Evolutionary conservation across 2,888 invertebrate genomes (phyloP), one percentile per base, ranked within the genome.

Genomic region (Malthinus seriepunctatus): DNA sequence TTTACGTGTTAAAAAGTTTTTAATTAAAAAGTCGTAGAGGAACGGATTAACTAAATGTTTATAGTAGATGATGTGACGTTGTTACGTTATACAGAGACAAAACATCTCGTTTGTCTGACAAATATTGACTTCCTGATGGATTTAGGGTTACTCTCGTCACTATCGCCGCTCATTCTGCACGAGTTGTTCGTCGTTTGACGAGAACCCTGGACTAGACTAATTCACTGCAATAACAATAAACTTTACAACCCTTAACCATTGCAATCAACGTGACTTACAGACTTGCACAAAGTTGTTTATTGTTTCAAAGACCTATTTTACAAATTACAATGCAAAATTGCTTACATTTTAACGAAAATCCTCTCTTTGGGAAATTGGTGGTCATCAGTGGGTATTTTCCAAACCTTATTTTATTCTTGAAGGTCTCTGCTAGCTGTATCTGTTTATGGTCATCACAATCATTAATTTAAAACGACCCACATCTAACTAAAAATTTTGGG

Each of bases 101-200:
- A 56, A 57, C 51, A 48, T 57, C 51, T 51, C 51, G 51, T 57
- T 57, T 57, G 57, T 57, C 52, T 47, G 44, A 48, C 42, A 52
- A 57, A 57, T 52, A 57, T 57, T 57, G 57, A 57, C 57, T 57
- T 57, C 51, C 51, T 51, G 57, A 52, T 57, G 57, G 57, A 57
- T 57, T 57, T 52, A 57, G 37, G 56, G 48, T 35, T 44, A 34
- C 11, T 56, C 51, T 47, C 50, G 56, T 51, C 51, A 39, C 56
- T 56, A 45, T 50, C 49, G 48, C 12, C 12, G 48, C 54, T 55
- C 49, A 50, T 56, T 56, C 44, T 45, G 50, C 35, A 10, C n/a
- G 32, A 34, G 38, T n/a, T 23, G 39, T n/a, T 8, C 32, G 50
- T 51, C 50, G 44, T 56, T 56, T 56, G 45, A 45, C 46, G 31